phyloP scores from a whole-genome alignment of 53 echinoderm and acorn worm species.

The Astropecten irregularis region DNA sequence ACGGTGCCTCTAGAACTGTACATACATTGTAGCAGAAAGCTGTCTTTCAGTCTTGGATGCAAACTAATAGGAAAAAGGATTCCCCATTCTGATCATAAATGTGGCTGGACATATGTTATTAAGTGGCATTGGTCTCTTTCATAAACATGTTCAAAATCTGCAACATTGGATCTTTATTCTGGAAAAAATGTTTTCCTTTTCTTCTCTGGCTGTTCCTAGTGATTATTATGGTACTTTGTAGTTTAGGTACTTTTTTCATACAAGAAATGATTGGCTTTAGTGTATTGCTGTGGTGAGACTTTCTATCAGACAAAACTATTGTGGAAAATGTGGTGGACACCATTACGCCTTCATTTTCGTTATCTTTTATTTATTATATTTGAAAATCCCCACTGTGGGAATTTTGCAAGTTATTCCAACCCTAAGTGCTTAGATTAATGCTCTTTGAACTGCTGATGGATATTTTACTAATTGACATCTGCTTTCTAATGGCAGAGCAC shows the following conservation, averaged over 20 bases:
- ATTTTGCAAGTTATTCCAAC: neutral
- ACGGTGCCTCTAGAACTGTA: constrained; percentile 13
- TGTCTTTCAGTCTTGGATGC: constrained; percentile 58
- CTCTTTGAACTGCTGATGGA: too few relatives aligned
- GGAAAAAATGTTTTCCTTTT: constrained; percentile 23
- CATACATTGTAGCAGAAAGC: constrained; percentile 22
- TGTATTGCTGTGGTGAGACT: constrained; percentile 28
- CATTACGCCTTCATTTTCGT: too few relatives aligned
- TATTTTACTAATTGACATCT: too few relatives aligned
- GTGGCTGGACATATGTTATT: neutral
- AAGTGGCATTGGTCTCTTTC: neutral
- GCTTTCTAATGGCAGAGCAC: too few relatives aligned
- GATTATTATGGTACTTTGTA: neutral
- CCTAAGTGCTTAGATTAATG: neutral
- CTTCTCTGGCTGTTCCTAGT: constrained; percentile 7
- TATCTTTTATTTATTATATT: too few relatives aligned
- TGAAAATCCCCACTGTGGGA: too few relatives aligned
- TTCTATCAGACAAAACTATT: neutral
- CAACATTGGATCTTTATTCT: constrained; percentile 11
- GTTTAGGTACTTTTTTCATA: neutral
- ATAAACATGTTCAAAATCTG: neutral
- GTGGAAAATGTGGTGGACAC: neutral
- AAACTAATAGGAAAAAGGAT: constrained; percentile 1
- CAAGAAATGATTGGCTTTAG: neutral
- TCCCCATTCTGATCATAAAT: neutral